These are phyloP conservation scores for Plebejus melissa DNA, from an alignment of 2,888 invertebrate genomes.

Conservation along the genomic window DNA sequence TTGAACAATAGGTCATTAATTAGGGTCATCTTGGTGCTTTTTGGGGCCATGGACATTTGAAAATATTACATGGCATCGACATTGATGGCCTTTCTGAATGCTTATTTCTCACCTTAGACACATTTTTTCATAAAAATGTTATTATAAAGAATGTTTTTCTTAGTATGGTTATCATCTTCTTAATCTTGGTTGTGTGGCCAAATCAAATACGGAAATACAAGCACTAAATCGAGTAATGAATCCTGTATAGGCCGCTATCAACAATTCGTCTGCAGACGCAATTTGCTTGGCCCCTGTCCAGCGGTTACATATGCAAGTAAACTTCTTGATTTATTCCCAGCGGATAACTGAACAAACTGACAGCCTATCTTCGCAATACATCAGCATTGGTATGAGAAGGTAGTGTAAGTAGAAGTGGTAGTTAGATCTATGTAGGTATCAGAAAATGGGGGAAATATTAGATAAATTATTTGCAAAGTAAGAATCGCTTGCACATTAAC, in stretches of 20 bases:
- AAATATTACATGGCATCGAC: no score
- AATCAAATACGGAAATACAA: neutral
- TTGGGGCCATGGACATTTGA: no score
- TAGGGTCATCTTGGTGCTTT: no score
- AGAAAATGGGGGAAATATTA: no score
- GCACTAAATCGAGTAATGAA: neutral
- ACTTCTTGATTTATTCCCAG: conserved; percentile 16
- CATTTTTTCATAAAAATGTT: no score
- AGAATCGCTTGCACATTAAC: no score
- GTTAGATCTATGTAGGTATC: no score
- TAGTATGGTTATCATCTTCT: neutral
- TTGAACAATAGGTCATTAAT: no score
- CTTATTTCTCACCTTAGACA: no score
- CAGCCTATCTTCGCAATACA: neutral
- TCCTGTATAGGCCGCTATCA: conserved; percentile 1
- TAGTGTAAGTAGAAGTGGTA: neutral
- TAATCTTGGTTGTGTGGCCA: neutral
- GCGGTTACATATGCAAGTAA: conserved; percentile 16
- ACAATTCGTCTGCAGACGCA: conserved; percentile 16
- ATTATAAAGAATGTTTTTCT: no score
- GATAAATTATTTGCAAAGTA: no score
- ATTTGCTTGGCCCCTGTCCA: conserved; percentile 25
- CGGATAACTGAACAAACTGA: neutral
- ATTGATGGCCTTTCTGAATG: no score
- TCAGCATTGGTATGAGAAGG: neutral